phyloP scores from a whole-genome alignment of 1,140 invertebrate species.

The Popillia japonica region DNA sequence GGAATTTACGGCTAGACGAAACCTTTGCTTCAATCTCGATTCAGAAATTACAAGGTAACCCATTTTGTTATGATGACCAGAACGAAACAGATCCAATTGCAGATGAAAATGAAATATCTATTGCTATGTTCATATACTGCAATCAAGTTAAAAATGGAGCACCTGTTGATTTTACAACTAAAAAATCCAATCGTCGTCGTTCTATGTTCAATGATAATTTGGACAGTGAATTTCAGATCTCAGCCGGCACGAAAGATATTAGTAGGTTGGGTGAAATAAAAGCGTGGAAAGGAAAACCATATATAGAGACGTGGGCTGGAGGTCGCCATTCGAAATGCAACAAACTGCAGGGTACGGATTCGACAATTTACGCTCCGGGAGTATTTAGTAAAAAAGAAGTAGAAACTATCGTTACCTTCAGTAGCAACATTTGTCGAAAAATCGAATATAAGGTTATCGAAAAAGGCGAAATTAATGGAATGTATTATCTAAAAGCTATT shows the following conservation, averaged over 20 bases:
- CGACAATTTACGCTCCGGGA: too few species aligned
- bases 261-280: neutral
- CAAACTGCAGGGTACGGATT: too few species aligned
- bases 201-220: neutral
- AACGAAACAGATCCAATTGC: neutral
- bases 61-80: neutral
- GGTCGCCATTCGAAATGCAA: neutral
- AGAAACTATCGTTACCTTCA: neutral
- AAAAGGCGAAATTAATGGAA: neutral
- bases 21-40: neutral
- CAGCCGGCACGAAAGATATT: neutral
- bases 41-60: neutral
- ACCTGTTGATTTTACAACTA: neutral
- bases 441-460: neutral
- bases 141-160: neutral
- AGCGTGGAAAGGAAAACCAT: neutral
- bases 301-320: neutral
- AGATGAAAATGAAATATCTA: too few species aligned
- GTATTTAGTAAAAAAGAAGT: neutral
- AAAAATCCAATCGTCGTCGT: neutral
- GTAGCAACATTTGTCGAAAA: slow-evolving; percentile 26
- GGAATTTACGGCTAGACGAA: neutral
- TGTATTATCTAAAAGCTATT: too few species aligned
- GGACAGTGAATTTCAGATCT: neutral
- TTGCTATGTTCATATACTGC: neutral